Evolutionary conservation across 2,888 invertebrate species (phyloP).

Genomic region (Sphinx pinastri): DNA sequence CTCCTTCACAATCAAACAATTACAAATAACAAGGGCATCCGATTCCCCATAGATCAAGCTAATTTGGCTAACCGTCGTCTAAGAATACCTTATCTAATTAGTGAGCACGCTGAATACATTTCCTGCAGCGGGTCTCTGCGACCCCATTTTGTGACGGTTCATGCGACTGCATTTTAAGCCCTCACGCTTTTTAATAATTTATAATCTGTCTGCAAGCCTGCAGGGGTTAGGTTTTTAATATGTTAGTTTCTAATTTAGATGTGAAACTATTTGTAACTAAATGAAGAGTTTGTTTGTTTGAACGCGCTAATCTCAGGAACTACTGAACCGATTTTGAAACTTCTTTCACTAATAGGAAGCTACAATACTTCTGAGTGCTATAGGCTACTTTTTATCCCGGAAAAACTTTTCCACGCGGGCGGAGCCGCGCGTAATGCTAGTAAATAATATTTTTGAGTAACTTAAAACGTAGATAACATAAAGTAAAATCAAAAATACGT

Average conservation of each 20-base stretch:
- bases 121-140: constrained; percentile 37
- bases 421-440: no score
- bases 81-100: constrained; percentile 54
- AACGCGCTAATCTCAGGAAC: no score
- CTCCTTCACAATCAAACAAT: not conserved
- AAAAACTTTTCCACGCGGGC: no score
- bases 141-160: constrained; percentile 44
- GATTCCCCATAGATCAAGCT: not conserved
- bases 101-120: constrained; percentile 44
- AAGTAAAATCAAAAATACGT: no score
- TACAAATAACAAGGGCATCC: not conserved
- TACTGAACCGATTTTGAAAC: no score
- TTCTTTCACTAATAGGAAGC: no score
- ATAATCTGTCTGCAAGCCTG: constrained; percentile 4
- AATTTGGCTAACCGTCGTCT: constrained; percentile 6
- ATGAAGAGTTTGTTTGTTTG: no score
- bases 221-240: not conserved
- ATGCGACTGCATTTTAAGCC: not conserved
- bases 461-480: no score
- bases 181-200: constrained; percentile 4
- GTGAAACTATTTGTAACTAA: not conserved
- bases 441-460: no score
- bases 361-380: no score
- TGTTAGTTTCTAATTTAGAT: not conserved
- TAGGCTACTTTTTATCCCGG: no score